Conservation (phyloP, 2,113 vertebrate species). For the Aplodontia rufa region DNA sequence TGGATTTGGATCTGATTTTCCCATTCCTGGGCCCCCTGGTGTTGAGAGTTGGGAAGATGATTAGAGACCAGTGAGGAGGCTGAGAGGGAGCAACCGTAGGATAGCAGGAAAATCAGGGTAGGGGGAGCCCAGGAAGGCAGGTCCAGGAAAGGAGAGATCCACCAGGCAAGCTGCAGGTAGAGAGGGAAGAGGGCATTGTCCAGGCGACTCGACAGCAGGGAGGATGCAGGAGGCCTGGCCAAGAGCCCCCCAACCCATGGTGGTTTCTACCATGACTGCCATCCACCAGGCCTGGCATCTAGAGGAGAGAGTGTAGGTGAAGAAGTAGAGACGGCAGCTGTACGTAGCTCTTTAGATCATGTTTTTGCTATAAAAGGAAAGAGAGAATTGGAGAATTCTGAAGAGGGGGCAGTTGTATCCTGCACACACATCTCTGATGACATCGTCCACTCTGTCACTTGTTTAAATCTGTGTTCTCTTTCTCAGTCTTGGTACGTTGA, state of each 20-base stretch:
- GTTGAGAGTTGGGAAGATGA: not conserved
- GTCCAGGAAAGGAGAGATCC: not conserved
- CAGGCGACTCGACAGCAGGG: not conserved
- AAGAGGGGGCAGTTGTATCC: not conserved
- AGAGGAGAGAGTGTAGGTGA: not conserved
- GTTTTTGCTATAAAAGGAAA: not conserved
- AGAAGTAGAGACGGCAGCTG: fast-evolving
- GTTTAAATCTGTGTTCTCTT: not conserved
- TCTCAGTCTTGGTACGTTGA: not conserved
- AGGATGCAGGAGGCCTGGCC: not conserved
- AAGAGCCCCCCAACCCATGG: fast-evolving
- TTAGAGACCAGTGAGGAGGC: not conserved
- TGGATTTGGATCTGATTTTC: not conserved
- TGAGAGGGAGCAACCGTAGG: not conserved
- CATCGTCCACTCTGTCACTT: not conserved
- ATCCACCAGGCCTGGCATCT: no score
- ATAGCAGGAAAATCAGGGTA: not conserved
- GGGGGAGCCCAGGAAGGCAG: not conserved
- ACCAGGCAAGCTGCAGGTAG: not conserved
- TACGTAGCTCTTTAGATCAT: not conserved
- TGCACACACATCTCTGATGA: not conserved
- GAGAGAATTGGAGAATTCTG: not conserved
- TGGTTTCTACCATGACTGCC: not conserved
- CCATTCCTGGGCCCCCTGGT: not conserved
- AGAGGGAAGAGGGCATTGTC: not conserved